Evolutionary conservation across 2,888 invertebrate genomes (phyloP), one percentile per base, ranked within the genome.

Genomic region (Sylvicola cinctus): DNA sequence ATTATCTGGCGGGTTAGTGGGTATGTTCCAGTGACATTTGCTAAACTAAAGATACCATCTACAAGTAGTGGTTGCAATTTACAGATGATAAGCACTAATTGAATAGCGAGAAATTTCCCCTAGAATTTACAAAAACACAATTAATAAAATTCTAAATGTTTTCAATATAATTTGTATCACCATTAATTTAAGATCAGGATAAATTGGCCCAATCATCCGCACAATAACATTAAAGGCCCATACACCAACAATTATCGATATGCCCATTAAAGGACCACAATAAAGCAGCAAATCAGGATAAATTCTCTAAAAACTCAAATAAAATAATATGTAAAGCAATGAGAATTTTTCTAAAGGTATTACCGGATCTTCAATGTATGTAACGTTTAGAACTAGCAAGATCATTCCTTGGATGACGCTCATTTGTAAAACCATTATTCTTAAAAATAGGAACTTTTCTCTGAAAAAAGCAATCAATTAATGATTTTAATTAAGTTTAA

Each of bases 141-240:
- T 28, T 12, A 13, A 28, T 5, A 12, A 13, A 28, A 5, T 10
- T 5, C 13, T 4, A 28, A 28, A 28, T 28, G 13, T 8, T 28
- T 12, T 5, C 5, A 28, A 5, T 12, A 10, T 25, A 8, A 11
- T 28, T 28, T 8, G 10, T 30, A 30, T 41, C 39, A 50, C 49
- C 35, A 47, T 43, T 31, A 55, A 41, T 39, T 48, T 49, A 36
- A 51, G 48, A 16, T 55, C 51, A 3, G 50, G 44, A n/a, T 46
- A 42, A 6, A 52, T 36, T 16, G 46, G 47, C 28, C 43, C 42
- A 3, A 56, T 47, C 48, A 56, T 50, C 33, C 51, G 46, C 8
- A 50, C 48, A 0, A 48, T 47, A 27, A 57, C 49, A 43, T 57
- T 56, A 12, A 57, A 39, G 2, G 48, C 51, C 58, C 58, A 57